Base-by-base conservation (phyloP, 2,888 invertebrate species). In the Melieria crassipennis region DNA sequence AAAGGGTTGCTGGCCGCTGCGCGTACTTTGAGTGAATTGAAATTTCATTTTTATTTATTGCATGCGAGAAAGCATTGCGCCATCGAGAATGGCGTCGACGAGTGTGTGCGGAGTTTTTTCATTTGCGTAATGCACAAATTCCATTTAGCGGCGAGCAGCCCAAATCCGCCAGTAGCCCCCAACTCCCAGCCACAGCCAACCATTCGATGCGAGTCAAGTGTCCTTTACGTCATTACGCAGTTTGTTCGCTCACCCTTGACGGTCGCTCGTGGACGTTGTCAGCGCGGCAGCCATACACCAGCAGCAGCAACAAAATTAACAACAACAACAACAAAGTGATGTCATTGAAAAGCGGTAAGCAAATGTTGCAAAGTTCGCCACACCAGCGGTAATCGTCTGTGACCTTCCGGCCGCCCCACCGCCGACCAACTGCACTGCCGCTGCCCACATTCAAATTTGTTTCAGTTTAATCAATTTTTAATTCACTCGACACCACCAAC, bases 381-480 rank as follows among this genome's bases (percentile, higher is more conserved):
- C 30, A 55, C 7, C 77, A 76, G 75, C 80, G 80, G 80, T 81
- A 81, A 81, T 81, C 78, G 81, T 77, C 79, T 80, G 80, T 82
- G 77, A 78, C 81, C 81, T 76, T 75, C 77, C 46, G 50, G 6
- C 4, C 50, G 30, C 46, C 9, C 11, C 42, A 55, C 7, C 52
- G n/a, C 13, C 6, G 16, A 5, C n/a, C 50, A 13, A 46, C 43
- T 7, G 6, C n/a, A 7, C n/a, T 30, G 46, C 43, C 56, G 70
- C 56, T 64, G 57, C 46, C 60, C 30, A 30, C 30, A 30, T 30
- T 63, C 5, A 68, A 64, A 43, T 67, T 73, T 73, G 79, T 80
- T 71, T 79, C 80, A 71, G 80, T 82, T 82, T 82, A 81, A 81
- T 81, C 82, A 81, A 81, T 82, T 81, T 82, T 82, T 82, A 82